These are phyloP conservation scores for Agrochola macilenta DNA, from an alignment of 2,888 invertebrate genomes.

Conservation along the genomic window DNA sequence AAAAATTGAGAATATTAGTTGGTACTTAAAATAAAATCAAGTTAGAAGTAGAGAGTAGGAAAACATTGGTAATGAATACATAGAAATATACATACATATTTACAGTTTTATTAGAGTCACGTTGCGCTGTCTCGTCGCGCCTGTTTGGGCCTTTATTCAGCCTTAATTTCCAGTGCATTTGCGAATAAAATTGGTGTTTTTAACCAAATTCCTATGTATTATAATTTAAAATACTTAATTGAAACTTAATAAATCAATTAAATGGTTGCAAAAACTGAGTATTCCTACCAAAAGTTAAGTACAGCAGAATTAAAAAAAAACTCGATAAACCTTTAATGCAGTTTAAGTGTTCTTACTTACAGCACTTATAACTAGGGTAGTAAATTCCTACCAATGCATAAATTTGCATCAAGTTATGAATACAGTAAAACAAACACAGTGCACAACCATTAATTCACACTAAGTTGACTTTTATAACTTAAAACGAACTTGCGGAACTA, in stretches of 20 bases:
- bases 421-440: conserved; percentile 22
- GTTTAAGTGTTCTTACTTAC: neutral
- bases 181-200: no score
- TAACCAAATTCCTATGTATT: neutral
- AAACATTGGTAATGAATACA: neutral
- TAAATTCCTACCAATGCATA: conserved; percentile 31
- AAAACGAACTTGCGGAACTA: conserved; percentile 14
- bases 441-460: conserved; percentile 30
- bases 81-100: no score
- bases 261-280: no score
- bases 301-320: no score
- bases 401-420: conserved; percentile 23
- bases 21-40: neutral
- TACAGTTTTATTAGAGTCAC: no score
- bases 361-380: neutral
- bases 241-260: no score
- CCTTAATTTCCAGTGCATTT: no score
- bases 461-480: conserved; percentile 47
- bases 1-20: neutral
- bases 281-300: no score
- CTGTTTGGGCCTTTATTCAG: no score
- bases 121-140: no score
- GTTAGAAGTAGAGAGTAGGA: neutral
- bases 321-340: neutral
- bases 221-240: no score